phyloP scores from a whole-genome alignment of 2,888 invertebrate species.

The Apomyelois bistriatella region DNA sequence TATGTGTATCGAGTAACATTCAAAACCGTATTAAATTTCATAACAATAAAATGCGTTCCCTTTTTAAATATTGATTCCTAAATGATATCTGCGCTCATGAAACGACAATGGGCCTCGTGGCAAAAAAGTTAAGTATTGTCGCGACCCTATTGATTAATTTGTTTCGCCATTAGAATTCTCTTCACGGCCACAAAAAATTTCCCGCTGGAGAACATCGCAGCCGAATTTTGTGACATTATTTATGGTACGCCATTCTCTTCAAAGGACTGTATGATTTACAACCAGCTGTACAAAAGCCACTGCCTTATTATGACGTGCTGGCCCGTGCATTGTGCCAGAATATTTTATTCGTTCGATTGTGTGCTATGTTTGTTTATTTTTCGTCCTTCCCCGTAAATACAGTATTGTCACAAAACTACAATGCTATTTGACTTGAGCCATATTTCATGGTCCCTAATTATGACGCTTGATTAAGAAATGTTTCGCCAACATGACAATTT shows the following conservation, averaged over 20 bases:
- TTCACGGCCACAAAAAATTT: constrained; percentile 58
- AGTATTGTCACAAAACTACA: constrained; percentile 62
- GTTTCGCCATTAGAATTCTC: constrained; percentile 69
- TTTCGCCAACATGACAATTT: constrained; percentile 47
- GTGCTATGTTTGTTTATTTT: constrained; percentile 75
- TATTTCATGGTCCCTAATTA: constrained; percentile 73
- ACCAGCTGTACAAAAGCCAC: constrained; percentile 67
- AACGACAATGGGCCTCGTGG: constrained; percentile 42
- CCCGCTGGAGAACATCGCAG: constrained; percentile 56
- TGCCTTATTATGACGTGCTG: constrained; percentile 76
- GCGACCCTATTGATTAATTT: constrained; percentile 69
- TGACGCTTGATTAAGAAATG: constrained; percentile 39
- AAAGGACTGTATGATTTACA: constrained; percentile 77
- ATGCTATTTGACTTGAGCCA: constrained; percentile 57
- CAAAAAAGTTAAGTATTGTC: constrained; percentile 54
- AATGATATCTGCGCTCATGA: constrained; percentile 36
- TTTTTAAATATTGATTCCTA: constrained; percentile 28
- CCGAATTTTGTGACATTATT: constrained; percentile 70
- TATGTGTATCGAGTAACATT: constrained; percentile 26
- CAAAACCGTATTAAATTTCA: constrained; percentile 24
- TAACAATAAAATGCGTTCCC: constrained; percentile 33
- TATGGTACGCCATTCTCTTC: constrained; percentile 74
- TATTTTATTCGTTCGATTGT: constrained; percentile 71
- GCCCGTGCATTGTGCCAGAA: constrained; percentile 71
- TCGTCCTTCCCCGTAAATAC: constrained; percentile 71